Evolutionary conservation across 1,140 invertebrate genomes (phyloP).

Genomic region (Tetraneura akinire): DNA sequence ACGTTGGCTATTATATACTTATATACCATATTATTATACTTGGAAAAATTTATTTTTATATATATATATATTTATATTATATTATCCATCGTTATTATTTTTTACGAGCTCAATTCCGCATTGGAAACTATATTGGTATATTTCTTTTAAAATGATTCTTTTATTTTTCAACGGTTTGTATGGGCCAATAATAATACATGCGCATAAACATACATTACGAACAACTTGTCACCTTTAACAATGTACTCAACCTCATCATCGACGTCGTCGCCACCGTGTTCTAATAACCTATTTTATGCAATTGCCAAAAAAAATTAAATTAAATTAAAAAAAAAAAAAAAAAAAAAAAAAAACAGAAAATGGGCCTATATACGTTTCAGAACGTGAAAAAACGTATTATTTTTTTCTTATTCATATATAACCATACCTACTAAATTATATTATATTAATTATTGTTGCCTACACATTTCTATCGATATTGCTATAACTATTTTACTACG

Average conservation of each 20-base stretch:
- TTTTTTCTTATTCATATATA: background rate
- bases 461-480: background rate
- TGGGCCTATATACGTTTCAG: background rate
- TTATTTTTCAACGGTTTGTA: background rate
- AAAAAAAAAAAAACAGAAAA: no score
- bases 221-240: no score
- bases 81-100: no score
- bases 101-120: background rate
- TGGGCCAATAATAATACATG: background rate
- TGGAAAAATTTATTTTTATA: no score
- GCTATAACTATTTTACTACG: no score
- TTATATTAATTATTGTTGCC: background rate
- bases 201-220: background rate
- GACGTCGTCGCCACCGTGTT: background rate
- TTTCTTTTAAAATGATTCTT: background rate
- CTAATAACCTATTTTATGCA: background rate
- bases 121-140: background rate
- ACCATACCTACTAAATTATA: background rate
- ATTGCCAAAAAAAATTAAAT: conserved; percentile 30
- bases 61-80: no score
- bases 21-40: no score
- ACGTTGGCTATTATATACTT: no score
- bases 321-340: no score
- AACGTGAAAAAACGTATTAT: no score
- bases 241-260: no score